These are phyloP conservation scores for Decapterus maruadsi DNA, from an alignment of 2,797 vertebrate species.

Conservation along the genomic window DNA sequence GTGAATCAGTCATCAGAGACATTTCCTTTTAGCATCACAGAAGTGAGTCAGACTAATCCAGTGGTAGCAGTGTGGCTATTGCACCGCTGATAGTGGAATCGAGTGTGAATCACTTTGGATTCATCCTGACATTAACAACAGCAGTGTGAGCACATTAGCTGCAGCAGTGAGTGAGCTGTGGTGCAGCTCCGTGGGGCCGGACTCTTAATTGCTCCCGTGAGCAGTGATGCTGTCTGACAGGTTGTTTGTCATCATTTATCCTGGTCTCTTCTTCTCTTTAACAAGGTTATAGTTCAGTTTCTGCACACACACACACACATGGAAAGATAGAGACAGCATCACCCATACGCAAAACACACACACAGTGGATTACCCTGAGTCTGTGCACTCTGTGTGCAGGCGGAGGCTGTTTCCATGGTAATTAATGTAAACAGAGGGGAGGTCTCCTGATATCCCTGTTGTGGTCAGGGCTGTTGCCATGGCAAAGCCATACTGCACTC, in stretches of 20 bases:
- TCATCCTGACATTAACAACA: constrained; percentile 6
- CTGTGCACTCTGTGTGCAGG: not conserved
- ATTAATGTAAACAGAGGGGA: constrained; percentile 67
- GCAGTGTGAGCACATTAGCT: constrained; percentile 1
- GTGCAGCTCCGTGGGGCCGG: not conserved
- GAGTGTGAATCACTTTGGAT: too few relatives aligned
- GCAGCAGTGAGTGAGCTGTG: not conserved
- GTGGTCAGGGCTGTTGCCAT: constrained; percentile 68
- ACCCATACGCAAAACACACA: not conserved
- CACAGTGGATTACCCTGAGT: constrained; percentile 9
- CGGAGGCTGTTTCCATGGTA: constrained; percentile 55
- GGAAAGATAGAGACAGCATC: not conserved
- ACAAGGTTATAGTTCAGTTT: not conserved
- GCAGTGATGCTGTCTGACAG: not conserved
- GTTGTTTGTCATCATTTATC: not conserved
- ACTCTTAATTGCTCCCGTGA: not conserved
- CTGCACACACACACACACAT: not conserved
- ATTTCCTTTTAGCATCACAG: too few relatives aligned
- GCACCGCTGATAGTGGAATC: too few relatives aligned
- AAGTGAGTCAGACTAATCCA: too few relatives aligned
- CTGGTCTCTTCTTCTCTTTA: not conserved
- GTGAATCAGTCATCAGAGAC: too few relatives aligned
- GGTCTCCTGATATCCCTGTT: constrained; percentile 45
- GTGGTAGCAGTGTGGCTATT: too few relatives aligned
- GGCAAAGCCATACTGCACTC: constrained; percentile 57